Base-by-base conservation (phyloP, 1,140 invertebrate genomes). In the Diorhabda elongata region DNA sequence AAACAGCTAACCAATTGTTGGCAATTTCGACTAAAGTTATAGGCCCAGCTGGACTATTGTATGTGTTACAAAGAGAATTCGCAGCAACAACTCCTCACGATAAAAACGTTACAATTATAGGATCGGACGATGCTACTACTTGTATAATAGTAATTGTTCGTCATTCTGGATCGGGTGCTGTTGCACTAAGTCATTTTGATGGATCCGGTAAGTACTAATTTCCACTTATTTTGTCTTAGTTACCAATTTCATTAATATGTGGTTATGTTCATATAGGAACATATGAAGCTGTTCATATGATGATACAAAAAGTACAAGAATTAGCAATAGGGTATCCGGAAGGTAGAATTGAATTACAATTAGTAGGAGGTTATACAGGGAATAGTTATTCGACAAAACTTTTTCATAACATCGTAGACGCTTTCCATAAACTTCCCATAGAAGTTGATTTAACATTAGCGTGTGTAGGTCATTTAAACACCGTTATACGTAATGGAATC, bases 41-140 rank as follows among this genome's bases (percentile, higher is more conserved):
- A 44, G 91, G 92, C 2, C 90, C 94, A 1, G 87, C 91, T 42
- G 93, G 94, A 3, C 84, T 97, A 7, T 85, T 98, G 42, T 98
- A 97, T 82, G 90, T 98, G 2, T 88, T 86, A 61, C 95, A 97
- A 80, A 85, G 95, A 77, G 96, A 98, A 83, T 88, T 94, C 83
- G 96, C 94, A 6, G 92, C 92, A 8, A 95, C 93, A 5, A 86
- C 91, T 60, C 93, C 94, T 41, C 91, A 95, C 77, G 95, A 98
- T 83, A 96, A 95, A 85, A 92, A 94, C 80, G 90, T 96, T 57
- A 92, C 84, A 79, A 92, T 97, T 72, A 85, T 98, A 67, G 96
- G 96, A 64, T 93, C 95, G 68, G 96, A 98, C 81, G 95, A 97
- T 84, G 90, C 92, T 73, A 97, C 96, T 71, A 97, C 95, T 64